A percentile compares a stretch with the other conserved stretches of the same genome.
Conservation (phyloP, 2,888 invertebrate species). For the Drosophila robusta region DNA sequence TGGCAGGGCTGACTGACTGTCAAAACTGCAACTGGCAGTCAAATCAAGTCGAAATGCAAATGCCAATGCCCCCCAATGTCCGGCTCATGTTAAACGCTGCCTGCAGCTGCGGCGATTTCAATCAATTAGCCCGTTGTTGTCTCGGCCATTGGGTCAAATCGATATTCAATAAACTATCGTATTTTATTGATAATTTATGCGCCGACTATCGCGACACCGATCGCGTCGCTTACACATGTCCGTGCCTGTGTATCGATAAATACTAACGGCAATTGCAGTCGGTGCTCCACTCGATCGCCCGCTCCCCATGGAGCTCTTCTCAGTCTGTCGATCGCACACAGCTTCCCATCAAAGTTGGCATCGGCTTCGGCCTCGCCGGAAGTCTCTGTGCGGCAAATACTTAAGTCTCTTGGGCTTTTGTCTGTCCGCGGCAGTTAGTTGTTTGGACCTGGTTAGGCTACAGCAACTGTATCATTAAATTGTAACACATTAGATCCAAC, state of each 20-base stretch:
- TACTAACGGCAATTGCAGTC: slow-evolving; percentile 63
- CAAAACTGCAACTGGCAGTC: slow-evolving; percentile 30
- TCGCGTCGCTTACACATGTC: slow-evolving; percentile 76
- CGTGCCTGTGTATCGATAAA: slow-evolving; percentile 71
- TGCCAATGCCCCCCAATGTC: slow-evolving; percentile 19
- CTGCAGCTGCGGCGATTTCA: slow-evolving; percentile 51
- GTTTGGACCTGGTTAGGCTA: slow-evolving; percentile 19
- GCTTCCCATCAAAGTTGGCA: slow-evolving; percentile 47
- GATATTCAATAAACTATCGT: slow-evolving; percentile 58
- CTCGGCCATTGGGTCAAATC: slow-evolving; percentile 71
- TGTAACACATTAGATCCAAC: slow-evolving; percentile 42
- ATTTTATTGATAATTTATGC: slow-evolving; percentile 77
- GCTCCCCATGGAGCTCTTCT: neutral
- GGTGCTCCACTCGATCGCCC: neutral
- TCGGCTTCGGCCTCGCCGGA: slow-evolving; percentile 58
- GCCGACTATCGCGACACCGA: slow-evolving; percentile 64
- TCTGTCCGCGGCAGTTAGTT: slow-evolving; percentile 23
- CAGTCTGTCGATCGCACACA: slow-evolving; percentile 19
- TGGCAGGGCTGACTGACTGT: slow-evolving; percentile 38
- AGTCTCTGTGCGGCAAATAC: slow-evolving; percentile 68
- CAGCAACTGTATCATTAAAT: slow-evolving; percentile 40
- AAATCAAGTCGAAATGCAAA: slow-evolving; percentile 6
- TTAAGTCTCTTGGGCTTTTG: slow-evolving; percentile 37
- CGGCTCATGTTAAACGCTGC: slow-evolving; percentile 10
- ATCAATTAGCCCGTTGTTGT: slow-evolving; percentile 59